phyloP scores from a whole-genome alignment of 1,140 invertebrate genomes.

The Drosophila guanche region DNA sequence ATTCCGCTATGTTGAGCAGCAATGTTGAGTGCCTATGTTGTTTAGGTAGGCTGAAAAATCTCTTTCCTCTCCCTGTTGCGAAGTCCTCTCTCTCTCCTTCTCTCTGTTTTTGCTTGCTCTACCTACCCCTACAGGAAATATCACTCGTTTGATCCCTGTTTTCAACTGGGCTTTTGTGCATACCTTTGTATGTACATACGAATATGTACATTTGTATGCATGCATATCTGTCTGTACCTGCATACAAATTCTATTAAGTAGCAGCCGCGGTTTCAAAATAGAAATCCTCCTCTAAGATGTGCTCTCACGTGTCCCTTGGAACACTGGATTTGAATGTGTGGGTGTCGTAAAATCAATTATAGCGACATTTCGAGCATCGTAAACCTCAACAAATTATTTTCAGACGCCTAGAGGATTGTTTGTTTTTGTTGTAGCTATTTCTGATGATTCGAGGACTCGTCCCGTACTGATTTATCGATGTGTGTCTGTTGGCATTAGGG shows the following conservation, averaged over 20 bases:
- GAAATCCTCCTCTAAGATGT: slow-evolving; percentile 31
- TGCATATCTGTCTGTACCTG: slow-evolving; percentile 27
- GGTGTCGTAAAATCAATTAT: slow-evolving; percentile 67
- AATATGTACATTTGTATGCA: too few species aligned
- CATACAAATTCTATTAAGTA: slow-evolving; percentile 21
- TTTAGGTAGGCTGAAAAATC: slow-evolving; percentile 14
- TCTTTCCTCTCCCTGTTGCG: not conserved
- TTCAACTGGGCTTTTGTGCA: slow-evolving; percentile 20
- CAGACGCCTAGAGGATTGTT: slow-evolving; percentile 23
- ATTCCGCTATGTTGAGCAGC: not conserved
- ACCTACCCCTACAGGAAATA: slow-evolving; percentile 62
- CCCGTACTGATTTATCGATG: slow-evolving; percentile 64
- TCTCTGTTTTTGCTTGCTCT: slow-evolving; percentile 9
- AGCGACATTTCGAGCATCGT: slow-evolving; percentile 56
- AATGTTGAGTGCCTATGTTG: not conserved
- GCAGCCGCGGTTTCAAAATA: slow-evolving; percentile 28
- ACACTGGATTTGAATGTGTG: not conserved
- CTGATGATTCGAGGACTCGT: slow-evolving; percentile 4
- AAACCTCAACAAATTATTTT: slow-evolving; percentile 61
- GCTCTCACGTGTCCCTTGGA: not conserved
- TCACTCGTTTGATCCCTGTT: slow-evolving; percentile 59
- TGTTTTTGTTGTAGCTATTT: slow-evolving; percentile 39
- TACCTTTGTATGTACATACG: too few species aligned
- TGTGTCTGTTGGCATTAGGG: slow-evolving; percentile 23
- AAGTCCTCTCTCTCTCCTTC: slow-evolving; percentile 5